Evolutionary conservation across 2,888 invertebrate genomes (phyloP).

Genomic region (Dryobotodes eremita): DNA sequence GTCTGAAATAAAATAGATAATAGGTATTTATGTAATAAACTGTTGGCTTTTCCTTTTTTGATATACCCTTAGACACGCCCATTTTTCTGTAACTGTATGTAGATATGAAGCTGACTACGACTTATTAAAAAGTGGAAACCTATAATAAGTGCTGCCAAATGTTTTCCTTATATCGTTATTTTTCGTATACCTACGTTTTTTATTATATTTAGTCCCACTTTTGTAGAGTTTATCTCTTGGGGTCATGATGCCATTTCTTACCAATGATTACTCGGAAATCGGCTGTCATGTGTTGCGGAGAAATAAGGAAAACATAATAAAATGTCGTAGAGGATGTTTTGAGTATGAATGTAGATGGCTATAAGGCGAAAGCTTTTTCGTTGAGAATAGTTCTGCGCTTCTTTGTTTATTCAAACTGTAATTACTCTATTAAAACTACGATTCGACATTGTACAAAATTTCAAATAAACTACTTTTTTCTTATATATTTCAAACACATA

Average conservation of each 20-base stretch:
- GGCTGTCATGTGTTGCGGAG: neutral
- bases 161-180: neutral
- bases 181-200: neutral
- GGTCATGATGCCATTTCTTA: conserved; percentile 21
- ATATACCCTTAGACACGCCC: neutral
- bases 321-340: neutral
- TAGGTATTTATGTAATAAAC: neutral
- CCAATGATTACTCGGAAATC: conserved; percentile 11
- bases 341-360: neutral
- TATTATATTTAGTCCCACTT: neutral
- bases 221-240: neutral
- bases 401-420: too few relatives aligned
- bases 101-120: neutral
- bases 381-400: too few relatives aligned
- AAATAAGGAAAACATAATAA: conserved; percentile 4
- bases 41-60: conserved; percentile 3
- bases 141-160: neutral
- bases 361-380: too few relatives aligned
- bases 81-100: conserved; percentile 2
- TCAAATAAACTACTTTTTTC: too few relatives aligned
- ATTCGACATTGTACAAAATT: too few relatives aligned
- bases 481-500: too few relatives aligned
- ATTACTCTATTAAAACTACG: too few relatives aligned
- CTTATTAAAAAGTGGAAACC: neutral
- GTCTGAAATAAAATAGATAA: conserved; percentile 72